Conservation (phyloP, 2,113 vertebrate species). For the Pseudonaja textilis region DNA sequence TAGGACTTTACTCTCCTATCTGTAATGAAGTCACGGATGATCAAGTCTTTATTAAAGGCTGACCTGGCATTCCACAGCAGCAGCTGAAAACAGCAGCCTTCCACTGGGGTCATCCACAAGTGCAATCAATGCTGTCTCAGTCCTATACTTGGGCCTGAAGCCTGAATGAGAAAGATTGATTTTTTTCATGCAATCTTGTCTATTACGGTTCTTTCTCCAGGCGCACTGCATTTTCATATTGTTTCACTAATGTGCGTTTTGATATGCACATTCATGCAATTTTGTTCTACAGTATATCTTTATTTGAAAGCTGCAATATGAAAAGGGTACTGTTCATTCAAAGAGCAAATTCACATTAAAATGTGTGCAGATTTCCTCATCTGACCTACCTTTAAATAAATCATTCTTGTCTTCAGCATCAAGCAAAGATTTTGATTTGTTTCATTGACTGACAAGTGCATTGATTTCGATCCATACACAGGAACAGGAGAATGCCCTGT, state of each 20-base stretch:
- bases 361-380: not conserved
- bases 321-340: not conserved
- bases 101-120: not conserved
- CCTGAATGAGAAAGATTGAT: not conserved
- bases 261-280: not conserved
- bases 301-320: not conserved
- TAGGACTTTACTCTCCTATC: not conserved
- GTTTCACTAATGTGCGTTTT: not conserved
- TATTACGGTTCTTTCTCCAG: not conserved
- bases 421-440: not conserved
- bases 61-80: not conserved
- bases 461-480: not conserved
- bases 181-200: not conserved
- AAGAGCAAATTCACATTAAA: not conserved
- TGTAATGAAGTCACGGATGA: not conserved
- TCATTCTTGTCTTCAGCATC: not conserved
- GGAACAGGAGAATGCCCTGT: not conserved
- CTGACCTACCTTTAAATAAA: not conserved
- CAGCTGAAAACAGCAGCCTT: not conserved
- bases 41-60: not conserved
- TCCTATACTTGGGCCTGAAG: not conserved
- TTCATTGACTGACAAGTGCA: not conserved
- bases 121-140: not conserved
- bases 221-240: not conserved
- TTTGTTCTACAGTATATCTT: not conserved